Conservation (phyloP, 1,140 invertebrate genomes). For the Pseudoatta argentina region DNA sequence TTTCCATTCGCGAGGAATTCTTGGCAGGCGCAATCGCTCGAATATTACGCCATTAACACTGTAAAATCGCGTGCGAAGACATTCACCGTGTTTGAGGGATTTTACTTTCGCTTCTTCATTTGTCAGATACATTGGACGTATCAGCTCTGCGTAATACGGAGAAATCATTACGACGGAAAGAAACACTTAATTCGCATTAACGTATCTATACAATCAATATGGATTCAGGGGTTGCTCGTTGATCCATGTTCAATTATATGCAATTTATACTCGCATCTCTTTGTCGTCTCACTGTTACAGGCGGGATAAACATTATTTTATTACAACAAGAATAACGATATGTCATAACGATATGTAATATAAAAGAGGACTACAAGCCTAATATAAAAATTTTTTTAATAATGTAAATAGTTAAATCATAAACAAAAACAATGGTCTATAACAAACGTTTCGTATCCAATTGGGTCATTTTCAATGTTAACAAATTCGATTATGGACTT, state of each 20-base stretch:
- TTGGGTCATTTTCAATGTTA: too few species aligned
- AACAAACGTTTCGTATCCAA: too few species aligned
- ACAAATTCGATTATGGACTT: too few species aligned
- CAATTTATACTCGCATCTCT: neutral
- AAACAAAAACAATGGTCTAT: too few species aligned
- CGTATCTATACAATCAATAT: neutral
- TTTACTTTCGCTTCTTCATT: constrained; percentile 72
- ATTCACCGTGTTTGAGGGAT: constrained; percentile 23
- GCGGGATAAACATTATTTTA: neutral
- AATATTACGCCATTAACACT: constrained; percentile 12
- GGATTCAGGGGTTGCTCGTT: too few species aligned
- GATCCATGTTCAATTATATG: neutral
- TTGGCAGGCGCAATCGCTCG: neutral
- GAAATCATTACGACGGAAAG: constrained; percentile 35
- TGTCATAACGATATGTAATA: too few species aligned
- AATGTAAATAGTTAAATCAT: too few species aligned
- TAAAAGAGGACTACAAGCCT: too few species aligned
- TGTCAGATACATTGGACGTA: neutral
- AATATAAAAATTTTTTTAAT: too few species aligned
- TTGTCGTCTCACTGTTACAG: too few species aligned
- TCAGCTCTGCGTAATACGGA: neutral
- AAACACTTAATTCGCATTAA: neutral
- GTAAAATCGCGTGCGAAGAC: constrained; percentile 2
- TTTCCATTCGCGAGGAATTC: constrained; percentile 10
- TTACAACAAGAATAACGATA: neutral